A percentile compares a stretch with the other conserved stretches of the same genome.
phyloP scores from a whole-genome alignment of 2,888 invertebrate species.

The Strigamia crassipes region DNA sequence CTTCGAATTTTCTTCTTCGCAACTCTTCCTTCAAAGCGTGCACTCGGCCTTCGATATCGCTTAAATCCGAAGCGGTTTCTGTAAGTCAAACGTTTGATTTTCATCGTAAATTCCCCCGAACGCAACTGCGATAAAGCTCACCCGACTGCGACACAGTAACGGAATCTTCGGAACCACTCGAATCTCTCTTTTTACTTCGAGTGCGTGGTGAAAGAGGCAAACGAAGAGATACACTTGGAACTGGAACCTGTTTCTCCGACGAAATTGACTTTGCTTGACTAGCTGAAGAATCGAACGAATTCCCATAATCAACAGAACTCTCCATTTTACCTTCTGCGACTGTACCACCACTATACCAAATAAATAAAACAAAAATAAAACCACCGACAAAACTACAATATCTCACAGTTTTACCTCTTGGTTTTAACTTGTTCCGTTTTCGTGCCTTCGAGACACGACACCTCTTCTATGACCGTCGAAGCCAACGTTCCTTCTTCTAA shows the following conservation, averaged over 20 bases:
- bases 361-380: background rate
- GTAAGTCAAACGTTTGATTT: constrained; percentile 48
- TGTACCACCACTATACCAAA: background rate
- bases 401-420: background rate
- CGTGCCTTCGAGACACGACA: background rate
- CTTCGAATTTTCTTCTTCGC: constrained; percentile 60
- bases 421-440: background rate
- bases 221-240: constrained; percentile 44
- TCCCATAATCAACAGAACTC: constrained; percentile 10
- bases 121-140: constrained; percentile 28
- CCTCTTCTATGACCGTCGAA: background rate
- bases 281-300: constrained; percentile 22
- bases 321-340: background rate
- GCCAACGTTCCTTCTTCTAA: background rate
- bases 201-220: constrained; percentile 51
- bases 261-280: background rate
- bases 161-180: constrained; percentile 55
- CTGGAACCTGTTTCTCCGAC: background rate
- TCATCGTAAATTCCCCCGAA: background rate
- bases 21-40: constrained; percentile 62
- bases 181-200: constrained; percentile 50
- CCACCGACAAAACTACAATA: background rate
- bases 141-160: constrained; percentile 54
- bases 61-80: constrained; percentile 63
- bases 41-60: constrained; percentile 63